Evolutionary conservation across 2,797 vertebrate genomes (phyloP), one percentile per base, ranked within the genome.

Genomic region (Eospalax fontanierii): DNA sequence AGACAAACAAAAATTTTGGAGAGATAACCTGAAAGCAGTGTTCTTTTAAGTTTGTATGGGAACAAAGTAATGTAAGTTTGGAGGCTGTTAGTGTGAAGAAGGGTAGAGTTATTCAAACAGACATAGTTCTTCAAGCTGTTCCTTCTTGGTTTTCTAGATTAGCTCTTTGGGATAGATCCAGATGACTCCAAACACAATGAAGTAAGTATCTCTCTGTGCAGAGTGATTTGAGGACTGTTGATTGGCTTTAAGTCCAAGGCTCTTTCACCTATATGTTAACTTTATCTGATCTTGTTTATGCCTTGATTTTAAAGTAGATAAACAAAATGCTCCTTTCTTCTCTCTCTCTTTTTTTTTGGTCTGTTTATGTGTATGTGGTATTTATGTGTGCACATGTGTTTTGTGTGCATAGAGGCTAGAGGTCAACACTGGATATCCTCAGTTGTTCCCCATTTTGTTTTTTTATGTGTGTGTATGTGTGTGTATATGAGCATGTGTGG

Each of bases 11-110:
- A 68, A 57, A 65, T 46, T 81, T 35, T 0, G 24, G 71, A 81
- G 59, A 89, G 79, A 82, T 81, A 89, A 57, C 50, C 86, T 93
- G 59, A 91, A 93, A 85, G 33, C 30, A 87, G 0, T 89, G 40
- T 18, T 88, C 26, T 66, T 85, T 90, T 70, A 93, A 61, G 38
- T 85, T 22, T 89, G 4, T 33, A 11, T 84, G 24, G 75, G 30
- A 94, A 97, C 84, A 93, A 82, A 90, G 71, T 84, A 85, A 24
- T 91, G 46, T 84, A 75, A 93, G 79, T 96, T 86, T 89, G 71
- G 59, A 82, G 88, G 50, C 43, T 78, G 14, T 82, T 94, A 90
- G 74, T 33, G 11, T 46, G 90, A 54, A 38, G 71, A 73, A 19
- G 71, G 50, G 46, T 73, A 18, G 59, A 81, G 57, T 80, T 87